Evolutionary conservation across 1,140 invertebrate genomes (phyloP).

Genomic region (Hesperophylax magnus): DNA sequence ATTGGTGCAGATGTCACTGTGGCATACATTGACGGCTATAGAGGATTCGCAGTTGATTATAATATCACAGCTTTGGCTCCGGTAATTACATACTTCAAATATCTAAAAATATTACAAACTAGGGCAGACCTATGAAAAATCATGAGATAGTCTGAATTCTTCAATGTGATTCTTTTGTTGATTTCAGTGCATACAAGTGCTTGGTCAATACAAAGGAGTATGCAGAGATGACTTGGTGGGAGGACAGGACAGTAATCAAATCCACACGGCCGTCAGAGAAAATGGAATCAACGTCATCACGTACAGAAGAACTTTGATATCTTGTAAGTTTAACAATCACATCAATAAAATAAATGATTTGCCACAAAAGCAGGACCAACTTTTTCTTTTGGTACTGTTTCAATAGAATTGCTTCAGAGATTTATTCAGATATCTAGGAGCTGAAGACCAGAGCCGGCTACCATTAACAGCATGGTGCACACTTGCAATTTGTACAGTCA

Average conservation of each 20-base stretch:
- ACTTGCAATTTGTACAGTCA: no score
- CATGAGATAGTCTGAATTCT: no score
- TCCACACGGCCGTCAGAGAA: conserved; percentile 78
- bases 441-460: no score
- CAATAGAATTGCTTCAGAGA: no score
- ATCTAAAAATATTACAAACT: no score
- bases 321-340: conserved; percentile 71
- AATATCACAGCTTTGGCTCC: conserved; percentile 88
- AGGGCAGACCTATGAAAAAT: no score
- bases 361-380: no score
- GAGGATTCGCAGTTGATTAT: conserved; percentile 85
- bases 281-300: conserved; percentile 86
- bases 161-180: no score
- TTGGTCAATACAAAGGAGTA: conserved; percentile 88
- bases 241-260: conserved; percentile 83
- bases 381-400: no score
- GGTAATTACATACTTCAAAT: conserved; percentile 67
- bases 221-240: conserved; percentile 86
- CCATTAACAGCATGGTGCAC: no score
- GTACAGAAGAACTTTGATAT: conserved; percentile 80
- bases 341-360: no score
- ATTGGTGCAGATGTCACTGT: conserved; percentile 88
- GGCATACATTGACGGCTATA: conserved; percentile 80
- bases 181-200: conserved; percentile 84
- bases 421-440: no score